A percentile compares a stretch with the other conserved stretches of the same genome.
These are phyloP conservation scores for Neopipo cinnamomea DNA, from an alignment of 2,113 vertebrate genomes.

Conservation along the genomic window DNA sequence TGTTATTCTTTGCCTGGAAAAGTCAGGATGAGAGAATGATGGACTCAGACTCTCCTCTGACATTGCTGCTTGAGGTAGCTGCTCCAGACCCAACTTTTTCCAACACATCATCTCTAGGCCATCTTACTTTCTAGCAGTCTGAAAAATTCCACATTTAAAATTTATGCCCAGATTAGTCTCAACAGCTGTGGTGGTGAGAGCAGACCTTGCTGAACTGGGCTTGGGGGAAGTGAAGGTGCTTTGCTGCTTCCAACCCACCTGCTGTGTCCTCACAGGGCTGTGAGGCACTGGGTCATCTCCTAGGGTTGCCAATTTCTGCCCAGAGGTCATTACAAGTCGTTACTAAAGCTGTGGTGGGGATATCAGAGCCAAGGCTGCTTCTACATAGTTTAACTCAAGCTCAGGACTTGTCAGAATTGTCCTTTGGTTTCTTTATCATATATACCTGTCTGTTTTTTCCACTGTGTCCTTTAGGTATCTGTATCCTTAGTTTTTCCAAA, in stretches of 20 bases:
- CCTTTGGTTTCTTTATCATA: background rate
- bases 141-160: background rate
- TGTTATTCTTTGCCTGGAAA: background rate
- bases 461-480: background rate
- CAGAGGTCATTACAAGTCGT: accelerated
- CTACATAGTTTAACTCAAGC: background rate
- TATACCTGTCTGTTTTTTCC: background rate
- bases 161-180: accelerated
- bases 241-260: background rate
- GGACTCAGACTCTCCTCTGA: background rate
- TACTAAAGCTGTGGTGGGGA: background rate
- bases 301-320: background rate
- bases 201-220: background rate
- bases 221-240: background rate
- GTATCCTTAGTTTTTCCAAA: background rate
- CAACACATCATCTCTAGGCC: background rate
- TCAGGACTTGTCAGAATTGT: background rate
- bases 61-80: background rate
- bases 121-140: background rate
- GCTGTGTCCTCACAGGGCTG: background rate
- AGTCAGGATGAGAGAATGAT: background rate
- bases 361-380: background rate
- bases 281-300: background rate
- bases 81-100: background rate
- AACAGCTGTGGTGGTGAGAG: background rate